phyloP scores from a whole-genome alignment of 2,888 invertebrate genomes.

The Miltochrista miniata region DNA sequence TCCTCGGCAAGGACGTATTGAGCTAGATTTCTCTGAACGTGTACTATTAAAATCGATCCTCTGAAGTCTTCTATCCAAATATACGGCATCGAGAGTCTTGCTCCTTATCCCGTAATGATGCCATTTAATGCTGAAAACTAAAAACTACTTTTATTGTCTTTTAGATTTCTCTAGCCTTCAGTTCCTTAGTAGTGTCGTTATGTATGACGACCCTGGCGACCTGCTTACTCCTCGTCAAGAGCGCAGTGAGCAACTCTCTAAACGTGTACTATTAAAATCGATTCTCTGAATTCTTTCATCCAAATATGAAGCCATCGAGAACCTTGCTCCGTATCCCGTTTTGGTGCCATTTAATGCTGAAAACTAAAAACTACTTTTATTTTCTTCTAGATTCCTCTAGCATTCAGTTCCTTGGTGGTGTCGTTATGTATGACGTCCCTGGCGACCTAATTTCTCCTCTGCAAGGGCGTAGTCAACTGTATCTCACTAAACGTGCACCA shows the following conservation, averaged over 20 bases:
- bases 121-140: too few relatives aligned
- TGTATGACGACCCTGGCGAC: constrained; percentile 63
- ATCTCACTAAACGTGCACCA: constrained; percentile 56
- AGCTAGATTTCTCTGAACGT: constrained; percentile 58
- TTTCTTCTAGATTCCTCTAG: constrained; percentile 54
- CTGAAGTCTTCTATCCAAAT: too few relatives aligned
- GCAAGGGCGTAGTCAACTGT: constrained; percentile 43
- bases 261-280: too few relatives aligned
- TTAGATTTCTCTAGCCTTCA: constrained; percentile 60
- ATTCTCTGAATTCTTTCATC: too few relatives aligned
- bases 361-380: too few relatives aligned
- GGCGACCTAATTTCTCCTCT: constrained; percentile 56
- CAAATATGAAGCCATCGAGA: too few relatives aligned
- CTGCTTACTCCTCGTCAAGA: constrained; percentile 49
- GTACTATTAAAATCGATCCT: too few relatives aligned
- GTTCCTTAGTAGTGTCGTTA: constrained; percentile 55
- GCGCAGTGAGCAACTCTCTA: constrained; percentile 44
- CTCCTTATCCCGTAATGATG: too few relatives aligned
- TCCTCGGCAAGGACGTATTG: constrained; percentile 35
- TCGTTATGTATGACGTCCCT: constrained; percentile 60
- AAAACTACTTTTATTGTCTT: constrained; percentile 3
- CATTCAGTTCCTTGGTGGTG: constrained; percentile 56
- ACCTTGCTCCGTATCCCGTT: too few relatives aligned
- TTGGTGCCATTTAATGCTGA: too few relatives aligned
- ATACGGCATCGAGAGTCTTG: too few relatives aligned